Evolutionary conservation across 2,888 invertebrate genomes (phyloP).

Genomic region (Agrypnus murinus): DNA sequence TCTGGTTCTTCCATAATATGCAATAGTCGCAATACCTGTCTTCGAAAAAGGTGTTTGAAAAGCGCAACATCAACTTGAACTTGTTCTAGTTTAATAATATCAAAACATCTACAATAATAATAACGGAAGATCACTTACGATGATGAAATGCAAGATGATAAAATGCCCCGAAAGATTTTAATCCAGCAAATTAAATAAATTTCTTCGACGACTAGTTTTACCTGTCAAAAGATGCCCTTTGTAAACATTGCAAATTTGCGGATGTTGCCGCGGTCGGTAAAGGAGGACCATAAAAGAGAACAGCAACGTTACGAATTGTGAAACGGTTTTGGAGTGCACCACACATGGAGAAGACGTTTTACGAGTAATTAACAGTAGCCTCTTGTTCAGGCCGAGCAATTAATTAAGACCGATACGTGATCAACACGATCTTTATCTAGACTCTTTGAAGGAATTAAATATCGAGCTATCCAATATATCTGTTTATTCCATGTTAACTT

Average conservation of each 20-base stretch:
- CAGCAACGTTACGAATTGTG: conserved; percentile 40
- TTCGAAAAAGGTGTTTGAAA: conserved; percentile 38
- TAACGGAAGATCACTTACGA: no score
- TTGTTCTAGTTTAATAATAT: conserved; percentile 21
- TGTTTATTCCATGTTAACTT: no score
- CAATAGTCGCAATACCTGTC: conserved; percentile 42
- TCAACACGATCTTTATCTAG: conserved; percentile 62
- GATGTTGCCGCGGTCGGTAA: conserved; percentile 38
- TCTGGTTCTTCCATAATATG: conserved; percentile 44
- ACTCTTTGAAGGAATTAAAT: conserved; percentile 45
- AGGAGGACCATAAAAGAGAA: conserved; percentile 23
- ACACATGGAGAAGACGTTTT: conserved; percentile 58
- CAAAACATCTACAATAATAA: no score
- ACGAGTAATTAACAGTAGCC: conserved; percentile 55
- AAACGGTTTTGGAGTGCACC: conserved; percentile 50
- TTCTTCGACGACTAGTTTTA: conserved; percentile 5
- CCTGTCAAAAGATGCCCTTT: conserved; percentile 32
- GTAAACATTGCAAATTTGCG: conserved; percentile 34
- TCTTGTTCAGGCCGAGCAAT: conserved; percentile 60
- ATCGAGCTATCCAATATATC: conserved; percentile 9
- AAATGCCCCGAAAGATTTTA: neutral
- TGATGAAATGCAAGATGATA: no score
- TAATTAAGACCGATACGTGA: conserved; percentile 64
- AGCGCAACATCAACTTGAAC: conserved; percentile 50
- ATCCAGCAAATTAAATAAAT: neutral